Conservation (phyloP, 2,113 vertebrate genomes). For the Tachysurus fulvidraco region DNA sequence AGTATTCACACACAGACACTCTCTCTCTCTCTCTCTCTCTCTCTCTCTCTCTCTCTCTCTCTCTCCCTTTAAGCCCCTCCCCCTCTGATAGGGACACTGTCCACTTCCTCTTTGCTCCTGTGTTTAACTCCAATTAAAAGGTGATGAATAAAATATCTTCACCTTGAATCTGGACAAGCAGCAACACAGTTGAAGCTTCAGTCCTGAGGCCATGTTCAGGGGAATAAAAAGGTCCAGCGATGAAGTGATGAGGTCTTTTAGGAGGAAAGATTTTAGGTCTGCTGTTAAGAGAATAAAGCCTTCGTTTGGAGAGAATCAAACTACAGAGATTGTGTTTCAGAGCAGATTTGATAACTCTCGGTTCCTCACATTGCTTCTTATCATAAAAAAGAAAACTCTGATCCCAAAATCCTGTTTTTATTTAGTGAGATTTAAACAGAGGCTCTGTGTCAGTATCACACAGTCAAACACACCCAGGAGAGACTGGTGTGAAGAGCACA, state of each 20-base stretch:
- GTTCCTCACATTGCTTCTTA: not conserved
- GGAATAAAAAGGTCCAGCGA: not conserved
- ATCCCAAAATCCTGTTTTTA: not conserved
- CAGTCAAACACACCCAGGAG: not conserved
- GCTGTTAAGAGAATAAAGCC: not conserved
- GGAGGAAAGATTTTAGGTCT: not conserved
- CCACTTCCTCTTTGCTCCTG: not conserved
- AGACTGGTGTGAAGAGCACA: constrained; percentile 24
- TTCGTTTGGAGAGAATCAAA: not conserved
- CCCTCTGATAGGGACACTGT: not conserved
- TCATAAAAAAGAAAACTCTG: not conserved
- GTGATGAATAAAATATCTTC: not conserved
- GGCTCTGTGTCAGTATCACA: not conserved
- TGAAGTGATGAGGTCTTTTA: not conserved
- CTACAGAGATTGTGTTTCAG: not conserved
- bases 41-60: not conserved
- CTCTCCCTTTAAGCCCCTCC: not conserved
- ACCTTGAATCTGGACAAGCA: not conserved
- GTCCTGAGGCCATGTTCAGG: not conserved
- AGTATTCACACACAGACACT: constrained; percentile 48
- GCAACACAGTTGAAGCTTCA: not conserved
- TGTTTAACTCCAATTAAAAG: not conserved
- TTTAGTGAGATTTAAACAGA: not conserved
- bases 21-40: too few species aligned
- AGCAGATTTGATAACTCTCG: not conserved